Base-by-base conservation (phyloP, 2,888 invertebrate genomes). In the Cerastis rubricosa region DNA sequence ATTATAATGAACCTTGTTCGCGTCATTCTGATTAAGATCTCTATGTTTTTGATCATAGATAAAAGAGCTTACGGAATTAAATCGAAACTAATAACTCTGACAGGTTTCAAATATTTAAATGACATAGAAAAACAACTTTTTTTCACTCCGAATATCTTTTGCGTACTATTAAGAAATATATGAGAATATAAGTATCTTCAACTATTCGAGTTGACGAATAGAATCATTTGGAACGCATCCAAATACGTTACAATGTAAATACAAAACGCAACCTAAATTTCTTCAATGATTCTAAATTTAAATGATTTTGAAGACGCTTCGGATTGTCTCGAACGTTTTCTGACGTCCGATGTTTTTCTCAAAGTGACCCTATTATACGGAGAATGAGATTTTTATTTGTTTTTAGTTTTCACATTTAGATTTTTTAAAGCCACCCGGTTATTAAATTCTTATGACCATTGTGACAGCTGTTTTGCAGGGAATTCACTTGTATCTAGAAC, bases 151-250 rank as follows among this genome's bases (percentile, higher is more conserved):
- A 67, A 72, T 51, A 73, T 67, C 9, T 81, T 80, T 67, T 57
- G 61, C 67, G 54, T 72, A 69, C 76, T 64, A 64, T 65, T 54
- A 63, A 82, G 65, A 77, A 83, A 59, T 75, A 68, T 81, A 71
- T 59, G 73, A 73, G 73, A 73, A 76, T 72, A 81, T 64, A 49
- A 71, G 79, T 76, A 76, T 83, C 65, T 64, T 74, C 69, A 81
- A 84, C 81, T 79, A 77, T 85, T 83, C 51, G 63, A 69, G 85
- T 85, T 87, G 87, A 87, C 85, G 83, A 81, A 86, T 83, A 84
- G 71, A 88, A 76, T 86, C 74, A 86, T 89, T 91, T 92, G 92
- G 91, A 84, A 72, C 72, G 5, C 64, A 29, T 88, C 92, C 92
- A 92, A 88, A 29, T 68, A 69, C 57, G 76, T 59, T 77, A 88